Evolutionary conservation across 2,888 invertebrate species (phyloP), one percentile per base, ranked within the genome.

Genomic region (Hymenopus coronatus): DNA sequence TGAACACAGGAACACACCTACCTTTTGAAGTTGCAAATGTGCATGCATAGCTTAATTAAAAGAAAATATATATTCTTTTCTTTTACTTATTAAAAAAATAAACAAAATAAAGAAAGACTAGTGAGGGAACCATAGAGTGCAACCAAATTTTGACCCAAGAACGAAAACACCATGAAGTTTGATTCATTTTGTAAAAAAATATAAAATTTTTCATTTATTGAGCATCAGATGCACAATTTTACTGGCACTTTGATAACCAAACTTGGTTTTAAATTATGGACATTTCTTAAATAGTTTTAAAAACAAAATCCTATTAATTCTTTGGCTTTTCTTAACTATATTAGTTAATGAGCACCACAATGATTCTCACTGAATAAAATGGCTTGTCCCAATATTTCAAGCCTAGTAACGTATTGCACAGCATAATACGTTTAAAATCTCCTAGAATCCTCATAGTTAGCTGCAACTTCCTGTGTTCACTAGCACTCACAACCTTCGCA

Each of bases 1-100:
- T 94, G 94, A 95, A 95, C 94, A 95, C 94, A 94, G 94, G 93
- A 93, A 92, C 92, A 92, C 89, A 92, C 89, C 90, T 90, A 89
- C 90, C 89, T 88, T 89, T 82, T 20, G 83, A 83, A 33, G 83
- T 83, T 28, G 40, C 83, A 83, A n/a, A 83, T 88, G 83, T 30
- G 27, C 83, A 83, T 30, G 28, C 25, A 20, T 83, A 30, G 28
- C 20, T 83, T 83, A 7, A 83, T n/a, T 28, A 30, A 83, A 30
- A 83, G 33, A 30, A 83, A 20, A 33, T 28, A 27, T 28, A 27
- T 83, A 30, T 2, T 25, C 28, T 30, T 83, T 83, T 20, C 25
- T 86, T 40, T 85, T 83, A 15, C 85, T 83, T 82, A 28, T 70
- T 83, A 85, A 20, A 82, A 40, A 82, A 82, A 88, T 81, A 85